Evolutionary conservation across 2,797 vertebrate species (phyloP).

Genomic region (Microctenopoma stevenorrisi): DNA sequence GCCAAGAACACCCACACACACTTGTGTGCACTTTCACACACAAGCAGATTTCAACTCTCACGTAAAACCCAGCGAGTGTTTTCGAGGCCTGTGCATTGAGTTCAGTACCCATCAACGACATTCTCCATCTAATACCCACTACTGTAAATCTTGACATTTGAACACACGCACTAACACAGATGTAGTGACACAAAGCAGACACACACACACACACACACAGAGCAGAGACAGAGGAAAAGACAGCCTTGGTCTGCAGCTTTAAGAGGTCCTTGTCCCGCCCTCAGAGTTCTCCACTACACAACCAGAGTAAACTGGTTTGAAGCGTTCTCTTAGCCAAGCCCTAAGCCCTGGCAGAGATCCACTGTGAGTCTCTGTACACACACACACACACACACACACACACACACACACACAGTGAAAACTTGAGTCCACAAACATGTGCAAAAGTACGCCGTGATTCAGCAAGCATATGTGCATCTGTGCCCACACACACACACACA

Average conservation of each 20-base stretch:
- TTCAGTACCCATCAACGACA: background rate
- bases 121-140: constrained; percentile 1
- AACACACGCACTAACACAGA: constrained; percentile 17
- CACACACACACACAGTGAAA: constrained; percentile 47
- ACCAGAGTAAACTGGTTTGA: constrained; percentile 90
- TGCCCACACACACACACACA: background rate
- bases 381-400: constrained; percentile 19
- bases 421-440: constrained; percentile 54
- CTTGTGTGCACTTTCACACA: constrained; percentile 16
- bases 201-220: constrained; percentile 19
- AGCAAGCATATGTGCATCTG: constrained; percentile 21
- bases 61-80: background rate
- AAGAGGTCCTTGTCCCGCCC: constrained; percentile 79
- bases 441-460: constrained; percentile 34
- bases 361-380: constrained; percentile 50
- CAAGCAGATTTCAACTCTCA: constrained; percentile 2
- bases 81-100: background rate
- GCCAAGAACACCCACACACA: constrained; percentile 41
- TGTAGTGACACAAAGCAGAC: constrained; percentile 18
- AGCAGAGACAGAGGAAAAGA: constrained; percentile 39
- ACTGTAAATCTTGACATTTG: constrained; percentile 10
- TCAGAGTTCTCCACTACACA: constrained; percentile 79
- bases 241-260: constrained; percentile 76
- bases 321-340: constrained; percentile 85
- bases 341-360: constrained; percentile 81